These are phyloP conservation scores for Agelaius tricolor DNA, from an alignment of 2,113 vertebrate genomes.

Conservation along the genomic window DNA sequence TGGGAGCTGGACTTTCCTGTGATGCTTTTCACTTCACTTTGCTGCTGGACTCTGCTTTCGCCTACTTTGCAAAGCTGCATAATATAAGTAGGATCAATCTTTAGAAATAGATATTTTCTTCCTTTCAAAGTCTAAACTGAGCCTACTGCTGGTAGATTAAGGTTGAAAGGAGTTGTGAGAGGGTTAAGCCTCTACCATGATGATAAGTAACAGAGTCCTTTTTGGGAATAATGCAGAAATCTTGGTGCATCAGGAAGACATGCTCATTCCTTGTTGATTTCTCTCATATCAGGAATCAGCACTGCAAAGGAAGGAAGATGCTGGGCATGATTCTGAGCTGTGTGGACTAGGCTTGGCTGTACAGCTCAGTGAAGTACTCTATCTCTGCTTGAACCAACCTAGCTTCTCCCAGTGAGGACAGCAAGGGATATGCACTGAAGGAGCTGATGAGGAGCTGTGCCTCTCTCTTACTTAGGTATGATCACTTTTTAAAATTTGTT, in stretches of 20 bases:
- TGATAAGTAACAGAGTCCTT: background rate
- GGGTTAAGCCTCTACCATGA: background rate
- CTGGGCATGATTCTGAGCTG: background rate
- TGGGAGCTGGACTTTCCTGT: background rate
- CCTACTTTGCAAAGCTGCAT: background rate
- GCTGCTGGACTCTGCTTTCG: background rate
- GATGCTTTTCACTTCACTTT: background rate
- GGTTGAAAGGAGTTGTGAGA: background rate
- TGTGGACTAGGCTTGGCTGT: background rate
- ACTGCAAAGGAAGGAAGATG: background rate
- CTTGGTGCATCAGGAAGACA: accelerated
- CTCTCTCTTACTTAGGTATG: background rate
- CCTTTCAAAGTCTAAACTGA: background rate
- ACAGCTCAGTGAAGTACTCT: background rate
- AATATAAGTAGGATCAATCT: background rate
- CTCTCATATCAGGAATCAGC: background rate
- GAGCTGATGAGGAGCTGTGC: background rate
- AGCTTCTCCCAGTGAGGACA: background rate
- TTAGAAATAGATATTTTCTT: background rate
- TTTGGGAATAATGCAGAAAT: background rate
- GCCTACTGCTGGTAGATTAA: background rate
- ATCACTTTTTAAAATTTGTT: background rate
- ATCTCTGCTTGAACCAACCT: background rate
- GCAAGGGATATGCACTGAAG: background rate
- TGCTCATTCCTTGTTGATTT: background rate